Percentiles rank a stretch among this genome's conserved stretches.
Evolutionary conservation across 2,797 vertebrate genomes (phyloP).

Genomic region (Cuculus canorus): DNA sequence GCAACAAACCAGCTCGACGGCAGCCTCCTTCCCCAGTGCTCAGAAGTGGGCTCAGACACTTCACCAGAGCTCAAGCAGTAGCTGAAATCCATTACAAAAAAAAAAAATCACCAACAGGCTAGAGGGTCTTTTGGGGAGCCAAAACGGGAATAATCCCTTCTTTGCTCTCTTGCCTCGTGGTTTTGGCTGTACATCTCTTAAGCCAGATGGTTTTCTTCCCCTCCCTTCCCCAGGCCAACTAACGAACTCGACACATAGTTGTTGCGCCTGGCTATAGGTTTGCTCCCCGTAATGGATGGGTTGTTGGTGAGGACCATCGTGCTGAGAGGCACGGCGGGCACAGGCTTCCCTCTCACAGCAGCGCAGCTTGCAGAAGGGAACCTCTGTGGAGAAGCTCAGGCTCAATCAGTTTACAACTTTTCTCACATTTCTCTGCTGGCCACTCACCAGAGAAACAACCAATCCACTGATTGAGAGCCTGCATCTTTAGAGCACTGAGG

Average conservation of each 20-base stretch:
- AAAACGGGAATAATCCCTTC: not conserved
- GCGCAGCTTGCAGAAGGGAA: not conserved
- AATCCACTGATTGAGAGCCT: constrained; percentile 8
- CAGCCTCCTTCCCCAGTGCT: not conserved
- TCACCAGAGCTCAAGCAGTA: accelerated
- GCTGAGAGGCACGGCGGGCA: not conserved
- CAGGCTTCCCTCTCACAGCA: not conserved
- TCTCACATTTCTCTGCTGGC: constrained; percentile 8
- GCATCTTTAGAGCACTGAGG: not conserved
- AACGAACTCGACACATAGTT: not conserved
- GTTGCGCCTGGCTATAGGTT: not conserved
- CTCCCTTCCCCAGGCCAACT: not conserved
- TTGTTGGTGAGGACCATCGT: not conserved
- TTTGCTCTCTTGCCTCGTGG: not conserved
- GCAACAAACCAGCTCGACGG: not conserved
- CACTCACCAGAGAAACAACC: constrained; percentile 22
- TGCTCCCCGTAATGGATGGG: not conserved
- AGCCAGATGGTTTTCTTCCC: not conserved
- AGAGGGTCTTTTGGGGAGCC: not conserved
- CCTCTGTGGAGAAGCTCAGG: not conserved
- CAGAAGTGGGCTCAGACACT: not conserved
- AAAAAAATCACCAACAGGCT: accelerated
- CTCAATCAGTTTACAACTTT: constrained; percentile 17
- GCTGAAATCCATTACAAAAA: not conserved
- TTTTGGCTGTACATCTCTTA: not conserved